Evolutionary conservation across 2,888 invertebrate species (phyloP).

Genomic region (Neelides folsomi): DNA sequence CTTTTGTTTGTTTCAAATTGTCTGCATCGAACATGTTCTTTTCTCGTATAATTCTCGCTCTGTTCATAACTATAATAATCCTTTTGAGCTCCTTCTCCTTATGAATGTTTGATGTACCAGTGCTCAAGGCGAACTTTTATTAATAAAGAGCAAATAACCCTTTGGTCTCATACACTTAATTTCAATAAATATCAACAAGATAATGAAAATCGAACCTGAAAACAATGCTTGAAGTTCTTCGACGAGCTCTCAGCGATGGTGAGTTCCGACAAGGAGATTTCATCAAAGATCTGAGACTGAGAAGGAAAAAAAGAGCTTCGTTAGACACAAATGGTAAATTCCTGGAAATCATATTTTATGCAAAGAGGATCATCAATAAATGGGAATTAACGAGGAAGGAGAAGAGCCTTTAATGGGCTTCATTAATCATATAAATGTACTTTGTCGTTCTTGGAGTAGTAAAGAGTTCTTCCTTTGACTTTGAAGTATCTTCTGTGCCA

Average conservation of each 20-base stretch:
- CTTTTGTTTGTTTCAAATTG: too few relatives aligned
- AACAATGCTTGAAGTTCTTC: slow-evolving; percentile 74
- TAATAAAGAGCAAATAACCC: neutral
- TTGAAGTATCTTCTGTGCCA: slow-evolving; percentile 75
- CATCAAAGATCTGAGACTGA: slow-evolving; percentile 77
- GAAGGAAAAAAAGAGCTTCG: too few relatives aligned
- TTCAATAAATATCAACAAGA: neutral
- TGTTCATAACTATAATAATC: too few relatives aligned
- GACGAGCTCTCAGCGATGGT: slow-evolving; percentile 77
- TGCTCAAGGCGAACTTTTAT: too few relatives aligned
- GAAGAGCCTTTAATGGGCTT: neutral
- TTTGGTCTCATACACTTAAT: neutral
- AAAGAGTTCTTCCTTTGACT: slow-evolving; percentile 65
- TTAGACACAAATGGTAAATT: too few relatives aligned
- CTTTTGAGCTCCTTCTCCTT: too few relatives aligned
- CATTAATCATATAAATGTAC: slow-evolving; percentile 42
- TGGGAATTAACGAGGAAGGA: neutral
- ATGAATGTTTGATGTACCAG: too few relatives aligned
- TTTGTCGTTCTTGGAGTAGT: slow-evolving; percentile 76
- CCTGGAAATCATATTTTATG: neutral
- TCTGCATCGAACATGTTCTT: too few relatives aligned
- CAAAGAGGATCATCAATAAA: neutral
- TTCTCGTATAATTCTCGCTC: too few relatives aligned
- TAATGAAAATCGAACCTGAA: slow-evolving; percentile 51
- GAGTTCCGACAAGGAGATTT: slow-evolving; percentile 69